Base-by-base conservation (phyloP, 2,113 vertebrate genomes). In the Calidris pugnax region DNA sequence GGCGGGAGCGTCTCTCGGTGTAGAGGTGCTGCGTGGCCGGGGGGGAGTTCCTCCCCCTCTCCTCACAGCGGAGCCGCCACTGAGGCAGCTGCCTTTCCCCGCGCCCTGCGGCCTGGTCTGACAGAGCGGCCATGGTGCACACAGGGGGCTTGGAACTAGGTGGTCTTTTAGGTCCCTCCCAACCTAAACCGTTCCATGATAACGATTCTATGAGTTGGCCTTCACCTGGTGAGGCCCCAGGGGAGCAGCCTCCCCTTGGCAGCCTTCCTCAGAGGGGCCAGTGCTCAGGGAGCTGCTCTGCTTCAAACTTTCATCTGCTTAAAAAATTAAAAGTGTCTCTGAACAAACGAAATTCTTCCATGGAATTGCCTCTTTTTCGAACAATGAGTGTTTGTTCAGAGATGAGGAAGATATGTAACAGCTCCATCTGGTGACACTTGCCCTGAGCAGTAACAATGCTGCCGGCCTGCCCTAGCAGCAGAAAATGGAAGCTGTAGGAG, bases 291-390 rank as follows among this genome's bases (percentile, higher is more conserved):
- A 24, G 24, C 30, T 1, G 1, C 55, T 10, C 13, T 12, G 24
- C 27, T 22, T 9, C 35, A 0, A 15, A 2, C 30, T 17, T 37
- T 28, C 0, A 17, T 16, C 32, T 6, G 10, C 5, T 22, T 2
- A 3, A 39, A 37, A 13, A 15, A 14, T 1, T 43, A 30, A 4
- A 33, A 18, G 7, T 20, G 19, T 26, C 21, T 43, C 12, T 4
- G 59, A n/a, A 35, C 5, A 2, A 35, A 10, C 37, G 7, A 6
- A 47, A n/a, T 32, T 19, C 12, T n/a, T 12, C 24, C n/a, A 26
- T 66, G 24, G 32, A 28, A 24, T 8, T 27, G 32, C 39, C 66
- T n/a, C 22, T 48, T 68, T 72, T n/a, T n/a, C 1, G 2, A 19
- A 28, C 37, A 8, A 19, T 4, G 47, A 21, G 13, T 1, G 24